phyloP scores from a whole-genome alignment of 2,797 vertebrate genomes.

The Mormyrus hasselquistii region DNA sequence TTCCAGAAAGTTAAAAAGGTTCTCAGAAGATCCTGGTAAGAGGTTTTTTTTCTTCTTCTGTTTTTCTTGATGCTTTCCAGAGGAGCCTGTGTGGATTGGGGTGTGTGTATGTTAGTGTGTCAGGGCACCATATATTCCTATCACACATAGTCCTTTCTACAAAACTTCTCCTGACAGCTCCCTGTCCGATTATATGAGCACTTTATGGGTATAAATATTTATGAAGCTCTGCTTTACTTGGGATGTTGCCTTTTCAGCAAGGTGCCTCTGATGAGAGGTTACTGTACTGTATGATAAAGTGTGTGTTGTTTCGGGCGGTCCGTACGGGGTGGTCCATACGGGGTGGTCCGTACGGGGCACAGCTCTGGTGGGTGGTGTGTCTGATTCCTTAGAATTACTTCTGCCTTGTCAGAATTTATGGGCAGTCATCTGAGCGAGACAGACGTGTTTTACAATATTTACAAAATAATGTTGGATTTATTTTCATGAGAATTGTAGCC shows the following conservation, averaged over 20 bases:
- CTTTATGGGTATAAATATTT: slow-evolving; percentile 67
- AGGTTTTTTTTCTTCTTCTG: background rate
- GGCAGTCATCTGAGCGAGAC: background rate
- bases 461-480: background rate
- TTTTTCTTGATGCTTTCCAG: background rate
- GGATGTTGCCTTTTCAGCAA: slow-evolving; percentile 65
- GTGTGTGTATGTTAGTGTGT: background rate
- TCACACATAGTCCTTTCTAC: slow-evolving; percentile 12
- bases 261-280: slow-evolving; percentile 18
- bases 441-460: background rate
- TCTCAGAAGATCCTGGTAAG: background rate
- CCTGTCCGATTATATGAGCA: slow-evolving; percentile 42
- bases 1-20: background rate
- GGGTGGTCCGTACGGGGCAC: background rate
- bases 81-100: background rate
- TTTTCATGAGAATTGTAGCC: background rate
- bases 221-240: slow-evolving; percentile 72
- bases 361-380: background rate
- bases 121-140: background rate
- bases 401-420: background rate
- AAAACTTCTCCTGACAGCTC: slow-evolving; percentile 25
- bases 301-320: background rate
- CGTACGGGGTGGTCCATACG: background rate
- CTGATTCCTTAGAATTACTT: background rate
- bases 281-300: slow-evolving; percentile 16